Percentiles rank a stretch among this genome's conserved stretches.
These are phyloP conservation scores for Lepidochrysops patricia DNA, from an alignment of 2,888 invertebrate species.

Conservation along the genomic window DNA sequence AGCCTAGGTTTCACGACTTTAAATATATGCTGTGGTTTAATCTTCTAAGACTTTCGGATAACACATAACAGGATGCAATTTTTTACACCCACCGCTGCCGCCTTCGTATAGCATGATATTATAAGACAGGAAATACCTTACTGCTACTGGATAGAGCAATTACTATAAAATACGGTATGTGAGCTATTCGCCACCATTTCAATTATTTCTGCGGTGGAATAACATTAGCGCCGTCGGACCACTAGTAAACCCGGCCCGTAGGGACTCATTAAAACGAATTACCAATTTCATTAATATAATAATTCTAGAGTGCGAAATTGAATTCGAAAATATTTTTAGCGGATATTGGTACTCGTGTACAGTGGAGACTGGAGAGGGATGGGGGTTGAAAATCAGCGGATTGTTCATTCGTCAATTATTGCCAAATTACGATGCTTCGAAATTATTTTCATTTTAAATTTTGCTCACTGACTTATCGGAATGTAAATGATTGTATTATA, in stretches of 20 bases:
- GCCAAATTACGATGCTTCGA: background rate
- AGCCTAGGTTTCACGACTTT: too few species aligned
- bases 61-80: too few species aligned
- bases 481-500: too few species aligned
- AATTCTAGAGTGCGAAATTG: constrained; percentile 32
- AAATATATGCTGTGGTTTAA: too few species aligned
- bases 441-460: background rate
- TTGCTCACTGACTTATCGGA: too few species aligned
- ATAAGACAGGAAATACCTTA: background rate
- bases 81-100: too few species aligned
- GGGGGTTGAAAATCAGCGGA: background rate
- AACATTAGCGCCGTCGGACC: constrained; percentile 4
- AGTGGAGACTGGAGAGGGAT: too few species aligned
- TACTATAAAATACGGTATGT: background rate
- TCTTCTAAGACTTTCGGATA: too few species aligned
- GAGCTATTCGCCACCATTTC: constrained; percentile 9
- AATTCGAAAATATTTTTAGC: background rate
- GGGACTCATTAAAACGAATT: constrained; percentile 21
- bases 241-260: constrained; percentile 24
- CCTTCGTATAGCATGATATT: too few species aligned
- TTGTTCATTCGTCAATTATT: background rate
- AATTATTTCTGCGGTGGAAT: constrained; percentile 13
- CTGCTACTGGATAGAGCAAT: background rate
- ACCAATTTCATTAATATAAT: constrained; percentile 16
- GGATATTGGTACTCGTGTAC: background rate